A percentile compares a stretch with the other conserved stretches of the same genome.
These are phyloP conservation scores for Danaus chrysippus DNA, from an alignment of 2,888 invertebrate genomes.

Conservation along the genomic window DNA sequence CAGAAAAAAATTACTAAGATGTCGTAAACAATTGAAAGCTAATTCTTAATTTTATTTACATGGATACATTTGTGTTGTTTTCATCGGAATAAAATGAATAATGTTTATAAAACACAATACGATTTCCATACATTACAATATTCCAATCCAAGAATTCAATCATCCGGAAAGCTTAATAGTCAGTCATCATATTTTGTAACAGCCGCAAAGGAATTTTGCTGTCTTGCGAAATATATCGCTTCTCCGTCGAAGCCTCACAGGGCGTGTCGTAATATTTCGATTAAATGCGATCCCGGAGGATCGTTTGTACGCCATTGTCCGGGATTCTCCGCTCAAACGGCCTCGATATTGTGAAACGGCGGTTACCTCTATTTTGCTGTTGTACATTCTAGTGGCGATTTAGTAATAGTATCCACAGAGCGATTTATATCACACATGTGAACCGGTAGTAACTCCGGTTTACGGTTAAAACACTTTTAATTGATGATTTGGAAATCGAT, in stretches of 20 bases:
- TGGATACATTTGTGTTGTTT: background rate
- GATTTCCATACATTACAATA: conserved; percentile 5
- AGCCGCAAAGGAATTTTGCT: conserved; percentile 16
- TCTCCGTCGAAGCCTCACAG: conserved; percentile 17
- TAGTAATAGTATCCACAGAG: conserved; percentile 1
- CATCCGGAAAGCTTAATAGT: conserved; percentile 20
- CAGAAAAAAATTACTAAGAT: too few species aligned
- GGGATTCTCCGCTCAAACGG: conserved; percentile 27
- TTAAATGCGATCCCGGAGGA: conserved; percentile 24
- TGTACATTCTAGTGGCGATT: conserved; percentile 3
- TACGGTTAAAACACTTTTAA: background rate
- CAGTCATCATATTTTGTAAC: conserved; percentile 13
- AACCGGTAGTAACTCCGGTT: background rate
- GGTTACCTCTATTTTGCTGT: conserved; percentile 19
- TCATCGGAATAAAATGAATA: background rate
- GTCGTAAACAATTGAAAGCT: too few species aligned
- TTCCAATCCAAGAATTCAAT: conserved; percentile 17
- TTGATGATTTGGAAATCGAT: background rate
- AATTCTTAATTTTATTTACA: background rate
- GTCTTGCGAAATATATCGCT: conserved; percentile 13
- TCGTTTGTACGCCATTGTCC: conserved; percentile 29
- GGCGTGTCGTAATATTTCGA: conserved; percentile 30
- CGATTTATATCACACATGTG: background rate
- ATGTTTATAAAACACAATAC: conserved; percentile 1
- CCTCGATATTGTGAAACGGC: conserved; percentile 18